These are phyloP conservation scores for Andrena marginata DNA, from an alignment of 2,888 invertebrate genomes.

Conservation along the genomic window DNA sequence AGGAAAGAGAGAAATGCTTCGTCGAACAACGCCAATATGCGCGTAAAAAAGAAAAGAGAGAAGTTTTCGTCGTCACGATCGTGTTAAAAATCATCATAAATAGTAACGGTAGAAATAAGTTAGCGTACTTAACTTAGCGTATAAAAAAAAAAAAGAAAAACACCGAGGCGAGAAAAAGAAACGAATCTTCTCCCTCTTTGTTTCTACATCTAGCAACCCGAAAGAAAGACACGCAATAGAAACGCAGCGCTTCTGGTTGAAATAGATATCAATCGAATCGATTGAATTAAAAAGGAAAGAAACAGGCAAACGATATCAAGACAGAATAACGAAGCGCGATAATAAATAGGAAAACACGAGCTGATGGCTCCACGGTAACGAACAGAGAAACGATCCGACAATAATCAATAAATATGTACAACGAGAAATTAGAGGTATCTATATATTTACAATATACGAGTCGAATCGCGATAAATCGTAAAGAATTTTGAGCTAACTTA, in stretches of 20 bases:
- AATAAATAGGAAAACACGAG: constrained; percentile 37
- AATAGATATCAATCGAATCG: constrained; percentile 17
- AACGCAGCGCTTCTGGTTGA: not conserved
- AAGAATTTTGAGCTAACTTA: constrained; percentile 52
- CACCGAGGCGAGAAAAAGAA: constrained; percentile 3
- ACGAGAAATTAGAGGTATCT: constrained; percentile 45
- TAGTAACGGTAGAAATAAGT: constrained; percentile 48
- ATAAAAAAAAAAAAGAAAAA: constrained; percentile 34
- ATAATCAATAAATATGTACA: constrained; percentile 67
- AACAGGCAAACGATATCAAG: not conserved
- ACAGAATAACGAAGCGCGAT: not conserved
- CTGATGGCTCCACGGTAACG: not conserved
- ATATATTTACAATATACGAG: constrained; percentile 59
- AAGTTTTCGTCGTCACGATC: constrained; percentile 30
- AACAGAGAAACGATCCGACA: constrained; percentile 24
- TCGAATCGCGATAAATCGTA: constrained; percentile 24
- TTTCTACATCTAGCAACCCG: constrained; percentile 6
- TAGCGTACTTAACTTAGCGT: constrained; percentile 46
- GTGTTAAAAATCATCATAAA: constrained; percentile 58
- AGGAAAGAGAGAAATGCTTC: constrained; percentile 67
- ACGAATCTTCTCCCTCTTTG: constrained; percentile 7
- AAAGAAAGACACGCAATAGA: constrained; percentile 19
- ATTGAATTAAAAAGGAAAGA: not conserved
- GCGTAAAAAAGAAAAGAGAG: not conserved
- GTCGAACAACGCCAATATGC: constrained; percentile 35